These are phyloP conservation scores for Nipponia nippon DNA, from an alignment of 2,113 vertebrate genomes.

Conservation along the genomic window DNA sequence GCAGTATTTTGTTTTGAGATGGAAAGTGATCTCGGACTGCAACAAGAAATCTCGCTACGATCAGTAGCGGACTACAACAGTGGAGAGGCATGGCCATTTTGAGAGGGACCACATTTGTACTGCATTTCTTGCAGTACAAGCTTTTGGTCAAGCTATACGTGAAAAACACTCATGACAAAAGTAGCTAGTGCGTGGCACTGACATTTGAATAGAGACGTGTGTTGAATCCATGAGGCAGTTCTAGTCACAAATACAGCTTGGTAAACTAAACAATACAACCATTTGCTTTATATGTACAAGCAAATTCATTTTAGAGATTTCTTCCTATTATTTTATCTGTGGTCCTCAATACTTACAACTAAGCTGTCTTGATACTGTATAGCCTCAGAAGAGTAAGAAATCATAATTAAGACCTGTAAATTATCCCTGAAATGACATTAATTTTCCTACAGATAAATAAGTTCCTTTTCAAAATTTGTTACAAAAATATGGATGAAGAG, in stretches of 20 bases:
- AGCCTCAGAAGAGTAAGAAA: neutral
- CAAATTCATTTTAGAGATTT: neutral
- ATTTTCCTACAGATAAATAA: neutral
- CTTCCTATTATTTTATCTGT: neutral
- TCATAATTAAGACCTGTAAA: neutral
- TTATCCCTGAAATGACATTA: neutral
- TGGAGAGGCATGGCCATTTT: neutral
- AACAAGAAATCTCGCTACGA: neutral
- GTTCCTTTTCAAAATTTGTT: neutral
- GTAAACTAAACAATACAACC: neutral
- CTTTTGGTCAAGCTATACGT: neutral
- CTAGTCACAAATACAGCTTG: neutral
- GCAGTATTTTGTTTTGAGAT: neutral
- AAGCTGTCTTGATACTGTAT: neutral
- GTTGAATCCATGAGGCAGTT: neutral
- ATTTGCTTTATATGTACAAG: neutral
- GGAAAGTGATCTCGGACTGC: neutral
- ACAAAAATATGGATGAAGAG: neutral
- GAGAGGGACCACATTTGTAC: neutral
- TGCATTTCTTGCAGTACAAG: neutral
- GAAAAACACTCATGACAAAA: neutral
- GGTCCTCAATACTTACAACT: neutral
- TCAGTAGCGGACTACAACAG: neutral
- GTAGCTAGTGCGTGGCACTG: neutral
- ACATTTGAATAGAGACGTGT: neutral